These are phyloP conservation scores for Diabrotica virgifera DNA, from an alignment of 1,140 invertebrate genomes.

Conservation along the genomic window DNA sequence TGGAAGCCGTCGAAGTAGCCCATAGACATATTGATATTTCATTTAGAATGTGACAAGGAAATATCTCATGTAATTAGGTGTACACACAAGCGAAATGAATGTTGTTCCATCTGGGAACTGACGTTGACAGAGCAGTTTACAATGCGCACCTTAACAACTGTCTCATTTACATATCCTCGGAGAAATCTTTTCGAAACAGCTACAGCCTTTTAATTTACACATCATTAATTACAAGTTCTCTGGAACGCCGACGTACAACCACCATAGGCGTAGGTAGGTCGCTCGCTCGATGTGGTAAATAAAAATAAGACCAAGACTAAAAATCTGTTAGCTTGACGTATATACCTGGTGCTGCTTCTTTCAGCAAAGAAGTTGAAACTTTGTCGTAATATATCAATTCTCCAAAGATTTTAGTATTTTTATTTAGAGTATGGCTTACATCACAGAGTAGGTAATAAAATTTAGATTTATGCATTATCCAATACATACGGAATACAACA, in stretches of 20 bases:
- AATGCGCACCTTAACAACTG: constrained; percentile 40
- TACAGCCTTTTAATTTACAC: constrained; percentile 45
- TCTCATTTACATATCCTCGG: constrained; percentile 43
- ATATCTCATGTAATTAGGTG: constrained; percentile 34
- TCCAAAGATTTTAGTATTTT: too few relatives aligned
- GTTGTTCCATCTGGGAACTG: constrained; percentile 26
- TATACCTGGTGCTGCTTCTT: too few relatives aligned
- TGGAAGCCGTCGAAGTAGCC: background rate
- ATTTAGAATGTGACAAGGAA: constrained; percentile 23
- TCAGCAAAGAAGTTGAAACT: too few relatives aligned
- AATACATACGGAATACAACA: too few relatives aligned
- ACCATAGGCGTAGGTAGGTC: constrained; percentile 24
- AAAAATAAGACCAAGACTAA: background rate
- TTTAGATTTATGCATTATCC: too few relatives aligned
- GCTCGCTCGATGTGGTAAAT: background rate
- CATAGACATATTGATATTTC: constrained; percentile 15
- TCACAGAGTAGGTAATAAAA: too few relatives aligned
- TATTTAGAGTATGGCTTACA: too few relatives aligned
- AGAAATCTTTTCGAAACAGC: constrained; percentile 41
- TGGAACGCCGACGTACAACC: constrained; percentile 33
- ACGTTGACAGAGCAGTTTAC: constrained; percentile 42
- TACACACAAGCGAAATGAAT: constrained; percentile 30
- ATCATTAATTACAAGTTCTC: constrained; percentile 41
- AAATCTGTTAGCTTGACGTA: too few relatives aligned
- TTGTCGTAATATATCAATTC: too few relatives aligned